These are phyloP conservation scores for Vipera ursinii DNA, from an alignment of 2,797 vertebrate genomes.

Conservation along the genomic window DNA sequence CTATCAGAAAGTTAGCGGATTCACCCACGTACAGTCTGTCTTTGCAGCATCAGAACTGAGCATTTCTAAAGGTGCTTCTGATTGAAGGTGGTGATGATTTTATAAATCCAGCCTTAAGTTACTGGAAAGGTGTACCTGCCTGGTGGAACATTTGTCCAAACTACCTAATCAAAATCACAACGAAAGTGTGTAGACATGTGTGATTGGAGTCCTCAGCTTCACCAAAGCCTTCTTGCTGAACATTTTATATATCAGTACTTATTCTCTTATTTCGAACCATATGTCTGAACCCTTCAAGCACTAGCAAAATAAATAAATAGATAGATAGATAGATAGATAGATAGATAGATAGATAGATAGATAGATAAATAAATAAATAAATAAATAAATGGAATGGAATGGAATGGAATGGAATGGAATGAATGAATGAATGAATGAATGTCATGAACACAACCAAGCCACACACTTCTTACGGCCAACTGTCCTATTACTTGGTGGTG, in stretches of 20 bases:
- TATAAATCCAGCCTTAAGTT: neutral
- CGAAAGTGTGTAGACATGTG: neutral
- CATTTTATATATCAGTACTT: neutral
- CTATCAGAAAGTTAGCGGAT: neutral
- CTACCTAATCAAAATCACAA: neutral
- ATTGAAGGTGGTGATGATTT: neutral
- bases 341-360: no score
- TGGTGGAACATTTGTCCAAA: neutral
- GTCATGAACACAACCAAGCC: neutral
- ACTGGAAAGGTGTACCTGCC: neutral
- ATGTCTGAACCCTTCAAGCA: neutral
- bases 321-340: no score
- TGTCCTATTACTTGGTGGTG: neutral
- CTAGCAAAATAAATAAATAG: neutral
- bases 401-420: no score
- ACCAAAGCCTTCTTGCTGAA: neutral
- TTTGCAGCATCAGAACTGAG: neutral
- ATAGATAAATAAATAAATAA: no score
- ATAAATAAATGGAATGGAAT: no score
- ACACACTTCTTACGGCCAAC: neutral
- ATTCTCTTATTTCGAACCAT: neutral
- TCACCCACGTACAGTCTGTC: neutral
- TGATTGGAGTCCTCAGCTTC: neutral
- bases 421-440: neutral
- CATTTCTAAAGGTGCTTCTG: neutral